phyloP scores from a whole-genome alignment of 2,888 invertebrate genomes.

The Osmoderma eremita region DNA sequence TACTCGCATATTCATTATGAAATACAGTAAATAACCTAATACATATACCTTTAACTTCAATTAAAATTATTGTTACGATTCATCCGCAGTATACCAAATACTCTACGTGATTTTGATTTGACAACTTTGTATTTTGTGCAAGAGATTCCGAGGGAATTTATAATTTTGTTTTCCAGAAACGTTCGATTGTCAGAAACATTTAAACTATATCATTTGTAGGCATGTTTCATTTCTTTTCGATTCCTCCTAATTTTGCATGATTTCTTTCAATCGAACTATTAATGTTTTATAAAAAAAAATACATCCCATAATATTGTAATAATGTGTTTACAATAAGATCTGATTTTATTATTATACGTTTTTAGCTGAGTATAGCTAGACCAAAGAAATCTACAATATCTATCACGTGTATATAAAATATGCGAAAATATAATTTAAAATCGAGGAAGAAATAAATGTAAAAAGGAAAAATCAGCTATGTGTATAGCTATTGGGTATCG shows the following conservation, averaged over 20 bases:
- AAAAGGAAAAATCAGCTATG: slow-evolving; percentile 45
- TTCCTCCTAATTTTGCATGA: slow-evolving; percentile 48
- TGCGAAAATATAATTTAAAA: slow-evolving; percentile 48
- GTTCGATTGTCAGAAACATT: slow-evolving; percentile 42
- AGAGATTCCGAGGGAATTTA: slow-evolving; percentile 23
- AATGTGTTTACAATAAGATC: slow-evolving; percentile 45
- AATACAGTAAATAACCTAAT: too few species aligned
- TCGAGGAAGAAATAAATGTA: slow-evolving; percentile 30
- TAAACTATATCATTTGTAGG: slow-evolving; percentile 57
- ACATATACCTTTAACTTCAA: too few species aligned
- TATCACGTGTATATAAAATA: slow-evolving; percentile 60
- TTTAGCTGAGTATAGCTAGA: slow-evolving; percentile 57
- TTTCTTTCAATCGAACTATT: slow-evolving; percentile 10
- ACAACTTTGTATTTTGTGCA: slow-evolving; percentile 51
- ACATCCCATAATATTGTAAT: neutral
- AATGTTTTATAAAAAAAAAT: slow-evolving; percentile 13
- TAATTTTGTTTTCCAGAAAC: neutral
- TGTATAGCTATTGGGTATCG: slow-evolving; percentile 27
- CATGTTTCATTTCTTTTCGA: slow-evolving; percentile 32
- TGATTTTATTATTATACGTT: slow-evolving; percentile 45
- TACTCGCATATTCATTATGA: slow-evolving; percentile 2
- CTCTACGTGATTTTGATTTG: slow-evolving; percentile 54
- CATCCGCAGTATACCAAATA: slow-evolving; percentile 53
- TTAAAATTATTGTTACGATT: too few species aligned
- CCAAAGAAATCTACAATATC: slow-evolving; percentile 63